Conservation (phyloP, 2,888 invertebrate species). For the Leptura quadrifasciata region DNA sequence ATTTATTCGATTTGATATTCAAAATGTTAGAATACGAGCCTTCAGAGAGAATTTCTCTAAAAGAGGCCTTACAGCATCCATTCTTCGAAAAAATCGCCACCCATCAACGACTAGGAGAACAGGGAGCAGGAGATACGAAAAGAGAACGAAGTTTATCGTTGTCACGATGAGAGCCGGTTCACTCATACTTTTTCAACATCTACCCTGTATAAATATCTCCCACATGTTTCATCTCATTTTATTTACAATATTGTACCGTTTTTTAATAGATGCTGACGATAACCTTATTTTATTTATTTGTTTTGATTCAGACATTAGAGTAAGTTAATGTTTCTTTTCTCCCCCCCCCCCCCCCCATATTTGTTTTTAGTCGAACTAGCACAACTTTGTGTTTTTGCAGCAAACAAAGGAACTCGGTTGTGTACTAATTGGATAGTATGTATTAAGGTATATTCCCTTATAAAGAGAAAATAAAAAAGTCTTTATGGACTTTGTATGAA, state of each 20-base stretch:
- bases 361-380: slow-evolving; percentile 24
- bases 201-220: slow-evolving; percentile 33
- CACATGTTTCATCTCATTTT: slow-evolving; percentile 36
- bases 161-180: slow-evolving; percentile 78
- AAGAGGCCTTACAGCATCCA: slow-evolving; percentile 92
- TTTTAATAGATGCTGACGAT: slow-evolving; percentile 59
- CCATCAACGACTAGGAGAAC: slow-evolving; percentile 83
- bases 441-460: slow-evolving; percentile 34
- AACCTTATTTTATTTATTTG: slow-evolving; percentile 44
- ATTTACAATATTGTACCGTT: slow-evolving; percentile 41
- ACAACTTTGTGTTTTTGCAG: slow-evolving; percentile 25
- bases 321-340: slow-evolving; percentile 20
- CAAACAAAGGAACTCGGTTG: slow-evolving; percentile 37
- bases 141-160: slow-evolving; percentile 83
- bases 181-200: slow-evolving; percentile 14
- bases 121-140: slow-evolving; percentile 75
- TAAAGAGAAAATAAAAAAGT: slow-evolving; percentile 26
- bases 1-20: slow-evolving; percentile 95
- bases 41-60: slow-evolving; percentile 88
- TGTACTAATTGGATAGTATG: slow-evolving; percentile 35
- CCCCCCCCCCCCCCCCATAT: not conserved
- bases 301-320: slow-evolving; percentile 62
- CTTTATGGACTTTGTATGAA: slow-evolving; percentile 31
- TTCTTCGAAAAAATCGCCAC: slow-evolving; percentile 92
- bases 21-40: slow-evolving; percentile 99